Evolutionary conservation across 2,113 vertebrate genomes (phyloP).

Genomic region (Apistogramma diplotaenia): DNA sequence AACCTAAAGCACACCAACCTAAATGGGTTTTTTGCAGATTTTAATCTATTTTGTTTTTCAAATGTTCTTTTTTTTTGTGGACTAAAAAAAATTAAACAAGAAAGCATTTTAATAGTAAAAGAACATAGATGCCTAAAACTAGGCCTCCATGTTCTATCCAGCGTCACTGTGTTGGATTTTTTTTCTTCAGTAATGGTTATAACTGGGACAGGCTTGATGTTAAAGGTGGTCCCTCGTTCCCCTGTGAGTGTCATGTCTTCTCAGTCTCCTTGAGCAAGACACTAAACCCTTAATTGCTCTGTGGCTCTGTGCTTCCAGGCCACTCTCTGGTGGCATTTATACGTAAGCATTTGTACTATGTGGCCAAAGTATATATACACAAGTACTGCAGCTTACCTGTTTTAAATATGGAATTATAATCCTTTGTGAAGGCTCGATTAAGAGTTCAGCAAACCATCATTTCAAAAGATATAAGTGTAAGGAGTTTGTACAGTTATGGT

Average conservation of each 20-base stretch:
- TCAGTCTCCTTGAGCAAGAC: conserved; percentile 32
- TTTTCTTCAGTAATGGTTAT: not conserved
- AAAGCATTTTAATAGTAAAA: not conserved
- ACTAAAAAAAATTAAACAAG: too few relatives aligned
- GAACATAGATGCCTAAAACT: not conserved
- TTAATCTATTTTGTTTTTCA: not conserved
- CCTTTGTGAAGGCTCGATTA: not conserved
- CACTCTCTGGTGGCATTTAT: conserved; percentile 16
- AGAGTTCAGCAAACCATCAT: not conserved
- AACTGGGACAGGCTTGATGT: conserved; percentile 27
- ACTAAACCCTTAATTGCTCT: conserved; percentile 48
- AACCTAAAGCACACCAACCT: not conserved
- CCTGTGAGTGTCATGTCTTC: conserved; percentile 19
- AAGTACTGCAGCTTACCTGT: not conserved
- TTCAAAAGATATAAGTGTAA: not conserved
- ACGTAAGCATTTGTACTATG: conserved; percentile 9
- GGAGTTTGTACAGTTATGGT: not conserved
- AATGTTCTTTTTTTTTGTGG: not conserved
- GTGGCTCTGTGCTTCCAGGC: conserved; percentile 11
- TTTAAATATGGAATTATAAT: not conserved
- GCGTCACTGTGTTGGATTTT: not conserved
- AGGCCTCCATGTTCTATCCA: not conserved
- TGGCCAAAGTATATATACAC: not conserved
- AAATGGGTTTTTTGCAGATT: not conserved
- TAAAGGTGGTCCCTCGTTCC: conserved; percentile 36